These are phyloP conservation scores for Oreochromis mossambicus DNA, from an alignment of 2,797 vertebrate genomes.

Conservation along the genomic window DNA sequence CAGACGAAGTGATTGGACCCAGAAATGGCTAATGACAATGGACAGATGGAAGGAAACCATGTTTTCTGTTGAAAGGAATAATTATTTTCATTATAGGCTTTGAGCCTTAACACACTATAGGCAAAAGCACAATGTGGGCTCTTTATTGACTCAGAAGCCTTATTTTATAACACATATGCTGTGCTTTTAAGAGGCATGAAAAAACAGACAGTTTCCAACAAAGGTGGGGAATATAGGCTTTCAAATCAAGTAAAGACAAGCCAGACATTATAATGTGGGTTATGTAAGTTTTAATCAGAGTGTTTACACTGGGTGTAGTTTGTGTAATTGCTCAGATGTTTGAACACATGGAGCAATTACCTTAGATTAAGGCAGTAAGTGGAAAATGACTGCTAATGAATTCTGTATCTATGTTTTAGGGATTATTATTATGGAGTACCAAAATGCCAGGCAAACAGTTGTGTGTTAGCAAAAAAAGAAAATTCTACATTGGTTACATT, in stretches of 20 bases:
- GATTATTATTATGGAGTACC: neutral
- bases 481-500: neutral
- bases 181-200: neutral
- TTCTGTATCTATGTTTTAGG: neutral
- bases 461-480: neutral
- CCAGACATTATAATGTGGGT: neutral
- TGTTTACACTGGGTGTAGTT: neutral
- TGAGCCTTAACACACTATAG: neutral
- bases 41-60: neutral
- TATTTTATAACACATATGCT: neutral
- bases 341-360: neutral
- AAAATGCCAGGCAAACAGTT: neutral
- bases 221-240: neutral
- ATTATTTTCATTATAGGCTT: neutral
- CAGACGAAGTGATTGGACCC: neutral
- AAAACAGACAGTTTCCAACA: neutral
- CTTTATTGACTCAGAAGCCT: neutral
- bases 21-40: neutral
- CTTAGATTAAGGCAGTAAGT: neutral
- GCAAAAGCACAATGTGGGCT: neutral
- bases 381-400: neutral
- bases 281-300: neutral
- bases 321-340: neutral
- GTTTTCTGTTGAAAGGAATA: neutral
- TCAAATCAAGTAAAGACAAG: neutral